Base-by-base conservation (phyloP, 2,113 vertebrate species). In the Hylia prasina region DNA sequence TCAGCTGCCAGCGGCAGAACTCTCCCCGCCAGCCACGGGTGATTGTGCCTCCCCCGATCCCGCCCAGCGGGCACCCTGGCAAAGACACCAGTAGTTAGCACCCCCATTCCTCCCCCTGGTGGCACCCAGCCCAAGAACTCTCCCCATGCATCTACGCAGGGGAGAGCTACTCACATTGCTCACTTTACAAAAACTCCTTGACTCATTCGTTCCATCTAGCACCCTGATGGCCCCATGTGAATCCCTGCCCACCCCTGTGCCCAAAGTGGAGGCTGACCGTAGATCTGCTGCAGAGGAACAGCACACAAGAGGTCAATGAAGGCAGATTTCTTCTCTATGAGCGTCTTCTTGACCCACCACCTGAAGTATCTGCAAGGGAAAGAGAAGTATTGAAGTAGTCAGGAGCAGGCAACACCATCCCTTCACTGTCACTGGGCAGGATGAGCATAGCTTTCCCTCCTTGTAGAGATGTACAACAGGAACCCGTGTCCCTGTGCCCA, bases 1-100 rank as follows among this genome's bases (percentile, higher is more conserved):
- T 99, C 53, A 99, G 98, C 83, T 99, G 99, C 99, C 99, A 99
- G 79, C 99, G 98, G 91, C 99, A 99, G 96, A 99, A 99, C 79
- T 99, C 99, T 3, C 77, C 77, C 20, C 39, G 11, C 76, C 76
- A 79, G 60, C 76, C 99, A 71, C 99, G 98, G 1, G 99, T 99
- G 91, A 99, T 99, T 89, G 98, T 99, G 37, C 99, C 99, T 96
- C 99, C 99, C 7, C 99, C 99, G 0, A 99, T 99, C 8, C 99
- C 99, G 1, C 99, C 99, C 15, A 99, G 98, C 0, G 99, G 99
- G 77, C 98, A 99, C 10, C 99, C 99, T 99, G 95, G 25, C n/a
- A 95, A 73, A 77, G 48, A 97, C 56, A 96, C 24, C 80, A 89
- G 28, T 31, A 48, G 27, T 80, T 56, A 88, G 39, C 13, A 50